Percentiles rank a stretch among this genome's conserved stretches.
phyloP scores from a whole-genome alignment of 2,113 vertebrate genomes.

The Psittacara wagleri region DNA sequence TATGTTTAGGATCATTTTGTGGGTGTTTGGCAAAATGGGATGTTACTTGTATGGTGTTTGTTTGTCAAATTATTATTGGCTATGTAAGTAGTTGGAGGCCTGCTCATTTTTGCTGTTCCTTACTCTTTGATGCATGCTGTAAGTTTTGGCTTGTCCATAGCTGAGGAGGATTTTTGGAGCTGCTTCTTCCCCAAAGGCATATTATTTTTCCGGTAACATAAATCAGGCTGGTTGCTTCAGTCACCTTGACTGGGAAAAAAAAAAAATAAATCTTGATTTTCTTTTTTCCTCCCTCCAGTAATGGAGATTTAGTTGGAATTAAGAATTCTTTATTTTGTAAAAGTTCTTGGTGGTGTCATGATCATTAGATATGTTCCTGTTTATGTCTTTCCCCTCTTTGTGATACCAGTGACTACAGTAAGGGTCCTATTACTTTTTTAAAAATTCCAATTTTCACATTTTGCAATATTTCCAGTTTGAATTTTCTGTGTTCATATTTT shows the following conservation, averaged over 20 bases:
- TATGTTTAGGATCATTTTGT: background rate
- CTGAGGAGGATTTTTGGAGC: background rate
- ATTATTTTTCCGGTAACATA: background rate
- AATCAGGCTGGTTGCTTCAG: background rate
- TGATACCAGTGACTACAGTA: background rate
- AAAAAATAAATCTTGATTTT: background rate
- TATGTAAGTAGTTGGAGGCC: background rate
- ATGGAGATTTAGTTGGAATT: background rate
- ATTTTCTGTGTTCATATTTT: background rate
- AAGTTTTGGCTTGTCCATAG: background rate
- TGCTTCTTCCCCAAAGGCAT: background rate
- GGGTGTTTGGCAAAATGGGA: background rate
- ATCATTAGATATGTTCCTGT: background rate
- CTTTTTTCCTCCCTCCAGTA: background rate
- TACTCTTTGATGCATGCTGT: background rate
- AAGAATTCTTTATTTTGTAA: background rate
- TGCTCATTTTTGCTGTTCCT: background rate
- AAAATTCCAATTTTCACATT: background rate
- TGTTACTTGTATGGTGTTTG: background rate
- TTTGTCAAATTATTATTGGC: background rate
- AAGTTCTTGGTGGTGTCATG: background rate
- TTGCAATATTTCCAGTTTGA: background rate
- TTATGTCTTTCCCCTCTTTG: background rate
- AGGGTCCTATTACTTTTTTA: background rate
- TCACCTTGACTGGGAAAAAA: background rate